Percentiles rank a stretch among this genome's conserved stretches.
phyloP scores from a whole-genome alignment of 2,797 vertebrate species.

The Apogon talboti region DNA sequence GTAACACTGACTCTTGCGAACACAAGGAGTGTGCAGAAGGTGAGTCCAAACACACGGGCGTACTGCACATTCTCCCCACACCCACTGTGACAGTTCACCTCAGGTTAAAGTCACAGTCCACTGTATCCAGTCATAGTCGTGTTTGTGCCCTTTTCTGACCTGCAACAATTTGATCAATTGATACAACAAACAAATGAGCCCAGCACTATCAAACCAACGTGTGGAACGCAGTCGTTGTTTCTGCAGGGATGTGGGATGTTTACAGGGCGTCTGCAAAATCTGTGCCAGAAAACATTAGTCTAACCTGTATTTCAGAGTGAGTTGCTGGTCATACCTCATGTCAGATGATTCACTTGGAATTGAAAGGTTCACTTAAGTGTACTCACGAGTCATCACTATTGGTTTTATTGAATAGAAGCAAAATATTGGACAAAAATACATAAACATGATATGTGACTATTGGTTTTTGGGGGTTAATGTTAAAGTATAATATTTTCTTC shows the following conservation, averaged over 20 bases:
- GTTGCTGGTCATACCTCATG: not conserved
- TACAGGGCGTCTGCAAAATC: not conserved
- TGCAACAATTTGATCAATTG: not conserved
- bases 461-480: too few relatives aligned
- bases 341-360: not conserved
- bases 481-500: too few relatives aligned
- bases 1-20: constrained; percentile 5
- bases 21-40: constrained; percentile 39
- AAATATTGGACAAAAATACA: too few relatives aligned
- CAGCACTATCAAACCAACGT: not conserved
- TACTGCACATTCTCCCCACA: constrained; percentile 16
- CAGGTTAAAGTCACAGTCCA: not conserved
- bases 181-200: not conserved
- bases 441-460: too few relatives aligned
- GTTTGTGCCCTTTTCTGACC: not conserved
- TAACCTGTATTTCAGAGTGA: constrained; percentile 15
- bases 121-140: not conserved
- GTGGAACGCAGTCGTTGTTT: not conserved
- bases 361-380: not conserved
- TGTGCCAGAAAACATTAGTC: constrained; percentile 4
- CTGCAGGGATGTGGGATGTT: not conserved
- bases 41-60: constrained; percentile 3
- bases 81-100: constrained; percentile 11
- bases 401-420: too few relatives aligned
- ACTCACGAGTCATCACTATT: too few relatives aligned